A percentile compares a stretch with the other conserved stretches of the same genome.
Conservation (phyloP, 2,888 invertebrate species). For the Protonemura montana region DNA sequence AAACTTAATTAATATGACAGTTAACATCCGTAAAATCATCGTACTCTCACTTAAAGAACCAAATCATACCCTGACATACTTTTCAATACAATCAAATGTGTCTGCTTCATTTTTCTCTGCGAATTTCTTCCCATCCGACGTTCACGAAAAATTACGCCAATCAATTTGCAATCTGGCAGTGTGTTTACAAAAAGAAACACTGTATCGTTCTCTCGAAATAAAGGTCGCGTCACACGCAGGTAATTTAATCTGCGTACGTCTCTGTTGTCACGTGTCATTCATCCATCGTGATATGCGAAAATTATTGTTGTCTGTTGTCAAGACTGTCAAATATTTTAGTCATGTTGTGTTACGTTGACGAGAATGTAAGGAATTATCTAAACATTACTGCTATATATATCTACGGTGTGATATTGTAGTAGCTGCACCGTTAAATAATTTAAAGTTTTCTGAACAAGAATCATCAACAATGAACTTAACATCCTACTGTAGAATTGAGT, state of each 20-base stretch:
- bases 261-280: not conserved
- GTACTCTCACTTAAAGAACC: too few relatives aligned
- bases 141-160: too few relatives aligned
- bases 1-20: too few relatives aligned
- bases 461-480: not conserved
- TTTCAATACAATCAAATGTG: too few relatives aligned
- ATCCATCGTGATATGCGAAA: not conserved
- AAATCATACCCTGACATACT: too few relatives aligned
- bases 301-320: not conserved
- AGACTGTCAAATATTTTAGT: conserved; percentile 5
- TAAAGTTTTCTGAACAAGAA: not conserved
- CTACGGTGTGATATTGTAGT: not conserved
- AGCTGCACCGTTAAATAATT: not conserved
- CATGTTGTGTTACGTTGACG: not conserved
- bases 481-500: not conserved
- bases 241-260: not conserved
- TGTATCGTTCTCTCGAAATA: not conserved
- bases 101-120: too few relatives aligned
- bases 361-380: not conserved
- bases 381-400: not conserved
- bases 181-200: too few relatives aligned
- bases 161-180: too few relatives aligned
- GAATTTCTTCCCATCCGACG: too few relatives aligned
- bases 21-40: too few relatives aligned
- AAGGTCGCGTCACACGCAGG: not conserved